phyloP scores from a whole-genome alignment of 30 jellyfish, hydroid and myxozoan species.

The Aurelia coerulea region DNA sequence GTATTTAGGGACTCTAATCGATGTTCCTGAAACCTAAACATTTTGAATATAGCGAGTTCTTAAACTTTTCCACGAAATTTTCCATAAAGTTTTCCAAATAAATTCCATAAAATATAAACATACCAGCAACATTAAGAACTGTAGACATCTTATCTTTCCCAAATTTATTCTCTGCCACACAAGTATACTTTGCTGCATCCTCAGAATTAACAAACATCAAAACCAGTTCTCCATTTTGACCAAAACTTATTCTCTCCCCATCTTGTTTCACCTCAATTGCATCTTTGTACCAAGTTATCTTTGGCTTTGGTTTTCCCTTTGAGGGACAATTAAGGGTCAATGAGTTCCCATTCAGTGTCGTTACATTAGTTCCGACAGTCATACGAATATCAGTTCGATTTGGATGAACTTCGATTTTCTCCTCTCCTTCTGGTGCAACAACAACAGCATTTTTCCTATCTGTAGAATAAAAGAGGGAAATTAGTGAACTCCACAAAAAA shows the following conservation, averaged over 20 bases:
- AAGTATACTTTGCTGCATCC: slow-evolving; percentile 88
- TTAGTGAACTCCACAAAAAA: too few species aligned
- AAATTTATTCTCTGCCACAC: slow-evolving; percentile 55
- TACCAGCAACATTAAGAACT: slow-evolving; percentile 59
- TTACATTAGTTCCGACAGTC: slow-evolving; percentile 54
- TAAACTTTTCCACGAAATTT: too few species aligned
- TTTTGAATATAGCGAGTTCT: too few species aligned
- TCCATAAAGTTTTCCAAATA: too few species aligned
- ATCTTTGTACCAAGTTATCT: slow-evolving; percentile 72
- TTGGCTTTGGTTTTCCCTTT: slow-evolving; percentile 73
- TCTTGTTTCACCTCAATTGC: slow-evolving; percentile 32
- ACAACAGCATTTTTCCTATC: slow-evolving; percentile 45
- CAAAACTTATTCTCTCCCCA: slow-evolving; percentile 24
- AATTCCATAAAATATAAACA: neutral
- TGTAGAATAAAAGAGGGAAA: neutral
- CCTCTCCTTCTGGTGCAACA: slow-evolving; percentile 23
- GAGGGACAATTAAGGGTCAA: slow-evolving; percentile 70
- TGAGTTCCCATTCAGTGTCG: slow-evolving; percentile 52
- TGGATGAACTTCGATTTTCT: slow-evolving; percentile 21
- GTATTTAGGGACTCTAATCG: too few species aligned
- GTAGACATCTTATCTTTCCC: slow-evolving; percentile 63
- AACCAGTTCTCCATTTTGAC: slow-evolving; percentile 43
- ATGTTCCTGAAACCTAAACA: too few species aligned
- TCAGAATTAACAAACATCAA: slow-evolving; percentile 35
- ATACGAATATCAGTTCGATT: slow-evolving; percentile 3